A percentile compares a stretch with the other conserved stretches of the same genome.
Evolutionary conservation across 2,888 invertebrate species (phyloP).

Genomic region (Proisotoma minuta): DNA sequence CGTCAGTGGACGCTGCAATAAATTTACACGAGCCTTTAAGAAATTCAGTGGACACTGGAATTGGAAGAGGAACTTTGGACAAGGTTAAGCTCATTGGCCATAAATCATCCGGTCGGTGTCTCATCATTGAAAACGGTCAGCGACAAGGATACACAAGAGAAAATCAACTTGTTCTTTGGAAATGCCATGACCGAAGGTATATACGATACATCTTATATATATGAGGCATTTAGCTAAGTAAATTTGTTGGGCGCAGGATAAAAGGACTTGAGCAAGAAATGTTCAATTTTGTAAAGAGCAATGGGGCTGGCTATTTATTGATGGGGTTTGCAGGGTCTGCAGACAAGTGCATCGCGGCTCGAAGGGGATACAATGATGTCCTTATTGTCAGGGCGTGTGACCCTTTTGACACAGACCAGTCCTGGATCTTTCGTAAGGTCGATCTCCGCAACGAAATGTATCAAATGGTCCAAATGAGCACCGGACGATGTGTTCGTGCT

Average conservation of each 20-base stretch:
- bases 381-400: slow-evolving; percentile 28
- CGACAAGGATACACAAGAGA: slow-evolving; percentile 14
- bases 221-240: not conserved
- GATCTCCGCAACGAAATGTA: slow-evolving; percentile 27
- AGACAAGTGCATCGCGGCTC: slow-evolving; percentile 28
- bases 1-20: not conserved
- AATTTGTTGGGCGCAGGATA: slow-evolving; percentile 17
- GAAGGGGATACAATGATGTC: slow-evolving; percentile 29
- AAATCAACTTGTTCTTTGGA: slow-evolving; percentile 30
- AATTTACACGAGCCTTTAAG: slow-evolving; percentile 3
- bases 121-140: slow-evolving; percentile 31
- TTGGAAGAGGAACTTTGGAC: slow-evolving; percentile 18
- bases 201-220: not conserved
- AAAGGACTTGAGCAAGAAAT: slow-evolving; percentile 35
- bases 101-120: slow-evolving; percentile 28
- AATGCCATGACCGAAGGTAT: slow-evolving; percentile 36
- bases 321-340: slow-evolving; percentile 31
- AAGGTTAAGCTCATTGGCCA: slow-evolving; percentile 31
- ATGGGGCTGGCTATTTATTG: slow-evolving; percentile 31
- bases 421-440: slow-evolving; percentile 25
- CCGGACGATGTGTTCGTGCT: slow-evolving; percentile 32
- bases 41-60: not conserved
- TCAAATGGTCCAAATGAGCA: slow-evolving; percentile 31
- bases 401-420: slow-evolving; percentile 26
- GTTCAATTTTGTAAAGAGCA: slow-evolving; percentile 29